Evolutionary conservation across 92 coral and sea anemone genomes (phyloP), one percentile per base, ranked within the genome.

Genomic region (Heliopora coerulea): DNA sequence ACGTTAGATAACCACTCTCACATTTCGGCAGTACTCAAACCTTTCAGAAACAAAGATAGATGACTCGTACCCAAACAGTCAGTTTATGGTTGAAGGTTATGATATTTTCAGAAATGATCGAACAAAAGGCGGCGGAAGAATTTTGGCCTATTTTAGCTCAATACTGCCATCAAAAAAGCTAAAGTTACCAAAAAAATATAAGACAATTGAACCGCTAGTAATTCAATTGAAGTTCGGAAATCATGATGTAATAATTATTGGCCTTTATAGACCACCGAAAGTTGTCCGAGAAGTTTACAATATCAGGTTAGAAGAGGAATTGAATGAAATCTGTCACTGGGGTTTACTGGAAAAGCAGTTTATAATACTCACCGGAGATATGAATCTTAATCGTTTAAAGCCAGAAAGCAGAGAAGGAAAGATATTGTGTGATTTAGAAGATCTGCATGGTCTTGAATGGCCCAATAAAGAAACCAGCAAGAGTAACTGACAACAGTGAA

Each of bases 401-500:
- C 68, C 68, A 32, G 49, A 62, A 62, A 28, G 20, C 26, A 62
- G 49, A 18, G 42, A 62, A 62, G 68, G 49, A 1, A 62, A 62
- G 20, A 31, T 62, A 33, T 46, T 62, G 49, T 8, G 17, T 35
- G 68, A 62, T 18, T 35, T 62, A 29, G 46, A 59, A 26, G 65
- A 59, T 3, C 17, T 30, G 21, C 29, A 56, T 24, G 26, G 29
- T n/a, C 61, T 56, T 15, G 61, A 59, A 3, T 59, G 65, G 37
- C 13, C 32, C 4, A 14, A 28, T 0, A 25, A 25, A 7, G n/a
- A 59, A n/a, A 62, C 42, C 68, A 33, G 33, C 68, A 31, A 29
- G 68, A 18, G 11, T 62, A 14, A 20, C 83, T 0, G 41, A 14
- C 27, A 62, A 39, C 25, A 77, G 73, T 54, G 70, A 78, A 58